Evolutionary conservation across 1,140 invertebrate genomes (phyloP).

Genomic region (Cotesia glomerata): DNA sequence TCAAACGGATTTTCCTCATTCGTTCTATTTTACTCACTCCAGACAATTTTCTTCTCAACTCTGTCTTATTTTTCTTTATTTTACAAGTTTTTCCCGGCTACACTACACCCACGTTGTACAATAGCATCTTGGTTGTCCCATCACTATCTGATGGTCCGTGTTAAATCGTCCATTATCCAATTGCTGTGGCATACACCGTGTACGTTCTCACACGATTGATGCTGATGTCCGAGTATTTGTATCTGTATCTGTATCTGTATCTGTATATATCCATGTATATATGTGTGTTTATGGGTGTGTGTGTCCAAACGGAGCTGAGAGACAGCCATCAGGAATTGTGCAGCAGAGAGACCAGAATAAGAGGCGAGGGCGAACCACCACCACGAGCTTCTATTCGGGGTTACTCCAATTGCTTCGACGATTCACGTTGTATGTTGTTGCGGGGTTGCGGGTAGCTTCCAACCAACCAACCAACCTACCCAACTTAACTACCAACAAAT

Average conservation of each 20-base stretch:
- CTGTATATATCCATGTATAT: too few relatives aligned
- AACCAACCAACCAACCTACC: neutral
- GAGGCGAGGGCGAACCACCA: neutral
- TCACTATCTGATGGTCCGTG: conserved; percentile 50
- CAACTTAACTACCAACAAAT: too few relatives aligned
- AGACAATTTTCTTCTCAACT: too few relatives aligned
- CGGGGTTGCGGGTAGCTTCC: neutral
- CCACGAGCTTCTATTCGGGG: neutral
- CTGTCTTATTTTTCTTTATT: too few relatives aligned
- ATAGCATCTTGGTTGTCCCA: conserved; percentile 37
- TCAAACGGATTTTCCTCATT: too few relatives aligned
- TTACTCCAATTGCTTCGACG: conserved; percentile 10
- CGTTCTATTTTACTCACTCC: too few relatives aligned
- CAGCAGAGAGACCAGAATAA: neutral
- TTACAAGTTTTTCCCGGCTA: too few relatives aligned
- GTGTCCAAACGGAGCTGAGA: too few relatives aligned
- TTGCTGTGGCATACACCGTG: conserved; percentile 33
- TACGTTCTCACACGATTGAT: conserved; percentile 16
- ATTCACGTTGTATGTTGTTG: neutral
- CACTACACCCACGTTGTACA: too few relatives aligned
- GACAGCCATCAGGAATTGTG: conserved; percentile 1
- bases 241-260: too few relatives aligned
- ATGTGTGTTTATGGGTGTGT: too few relatives aligned
- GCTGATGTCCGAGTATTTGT: neutral
- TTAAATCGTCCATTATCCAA: conserved; percentile 54